Percentiles rank a stretch among this genome's conserved stretches.
These are phyloP conservation scores for Sebastes kiyomatsui DNA, from an alignment of 2,797 vertebrate species.

Conservation along the genomic window DNA sequence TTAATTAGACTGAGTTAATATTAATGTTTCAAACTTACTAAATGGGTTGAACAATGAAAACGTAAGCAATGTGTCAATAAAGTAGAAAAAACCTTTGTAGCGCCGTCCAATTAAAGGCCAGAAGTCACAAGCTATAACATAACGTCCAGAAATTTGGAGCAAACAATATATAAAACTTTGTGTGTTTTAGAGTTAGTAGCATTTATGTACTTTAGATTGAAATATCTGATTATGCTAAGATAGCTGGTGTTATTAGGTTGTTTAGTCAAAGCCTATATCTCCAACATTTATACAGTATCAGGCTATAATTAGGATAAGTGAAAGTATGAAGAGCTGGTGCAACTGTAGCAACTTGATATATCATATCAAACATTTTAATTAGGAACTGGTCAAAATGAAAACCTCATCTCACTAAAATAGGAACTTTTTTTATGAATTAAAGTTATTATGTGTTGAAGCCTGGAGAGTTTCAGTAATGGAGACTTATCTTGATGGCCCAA, in stretches of 20 bases:
- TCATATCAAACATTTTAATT: not conserved
- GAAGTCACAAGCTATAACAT: not conserved
- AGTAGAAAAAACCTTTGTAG: not conserved
- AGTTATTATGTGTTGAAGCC: too few species aligned
- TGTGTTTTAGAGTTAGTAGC: not conserved
- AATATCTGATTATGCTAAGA: not conserved
- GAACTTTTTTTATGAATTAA: not conserved
- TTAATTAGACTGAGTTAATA: not conserved
- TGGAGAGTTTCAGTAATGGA: too few species aligned
- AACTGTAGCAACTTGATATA: not conserved
- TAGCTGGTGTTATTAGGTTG: not conserved
- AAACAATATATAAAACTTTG: not conserved
- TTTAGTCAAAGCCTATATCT: too few species aligned
- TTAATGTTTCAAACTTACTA: not conserved
- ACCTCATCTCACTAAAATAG: not conserved
- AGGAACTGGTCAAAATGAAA: not conserved
- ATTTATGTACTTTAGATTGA: not conserved
- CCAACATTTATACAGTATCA: too few species aligned
- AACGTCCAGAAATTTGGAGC: not conserved
- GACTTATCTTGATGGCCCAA: too few species aligned
- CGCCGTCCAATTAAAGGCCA: not conserved
- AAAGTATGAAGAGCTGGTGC: too few species aligned
- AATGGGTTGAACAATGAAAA: not conserved
- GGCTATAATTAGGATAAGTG: too few species aligned
- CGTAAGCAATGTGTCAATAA: not conserved